Conservation (phyloP, 2,797 vertebrate species). For the Melanotaenia pygmaea region DNA sequence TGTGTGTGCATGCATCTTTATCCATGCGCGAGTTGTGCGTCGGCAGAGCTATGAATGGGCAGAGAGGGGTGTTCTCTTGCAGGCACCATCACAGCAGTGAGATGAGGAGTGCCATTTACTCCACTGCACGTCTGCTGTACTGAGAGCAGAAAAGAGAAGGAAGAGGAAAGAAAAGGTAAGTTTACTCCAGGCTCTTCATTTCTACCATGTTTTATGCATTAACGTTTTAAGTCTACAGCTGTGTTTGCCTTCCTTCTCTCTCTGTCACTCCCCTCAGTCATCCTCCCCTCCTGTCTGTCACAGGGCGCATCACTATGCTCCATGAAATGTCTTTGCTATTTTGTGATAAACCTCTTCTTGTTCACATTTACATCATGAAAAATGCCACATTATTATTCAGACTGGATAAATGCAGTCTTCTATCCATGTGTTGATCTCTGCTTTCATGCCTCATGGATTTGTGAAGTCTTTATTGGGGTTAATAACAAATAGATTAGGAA, state of each 20-base stretch:
- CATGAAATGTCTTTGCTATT: conserved; percentile 28
- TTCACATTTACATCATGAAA: conserved; percentile 29
- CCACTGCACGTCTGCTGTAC: conserved; percentile 61
- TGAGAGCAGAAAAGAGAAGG: conserved; percentile 55
- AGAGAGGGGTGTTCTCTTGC: conserved; percentile 71
- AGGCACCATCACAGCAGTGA: conserved; percentile 73
- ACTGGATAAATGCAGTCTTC: not conserved
- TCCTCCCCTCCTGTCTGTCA: conserved; percentile 40
- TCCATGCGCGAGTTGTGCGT: conserved; percentile 56
- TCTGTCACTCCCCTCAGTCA: conserved; percentile 42
- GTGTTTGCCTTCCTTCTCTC: conserved; percentile 26
- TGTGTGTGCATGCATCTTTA: conserved; percentile 4
- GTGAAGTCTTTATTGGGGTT: conserved; percentile 1
- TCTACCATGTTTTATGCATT: conserved; percentile 12
- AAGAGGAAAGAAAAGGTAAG: conserved; percentile 47
- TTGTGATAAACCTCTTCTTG: conserved; percentile 25
- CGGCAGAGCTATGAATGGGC: conserved; percentile 78
- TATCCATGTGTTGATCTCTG: not conserved
- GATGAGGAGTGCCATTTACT: conserved; percentile 69
- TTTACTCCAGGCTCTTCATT: conserved; percentile 45
- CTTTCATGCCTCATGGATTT: not conserved
- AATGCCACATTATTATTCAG: not conserved
- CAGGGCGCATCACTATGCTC: conserved; percentile 30
- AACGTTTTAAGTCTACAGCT: conserved; percentile 29
- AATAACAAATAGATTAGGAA: conserved; percentile 23